These are phyloP conservation scores for Plumapathes pennacea DNA, from an alignment of 92 coral and sea anemone species.

Conservation along the genomic window DNA sequence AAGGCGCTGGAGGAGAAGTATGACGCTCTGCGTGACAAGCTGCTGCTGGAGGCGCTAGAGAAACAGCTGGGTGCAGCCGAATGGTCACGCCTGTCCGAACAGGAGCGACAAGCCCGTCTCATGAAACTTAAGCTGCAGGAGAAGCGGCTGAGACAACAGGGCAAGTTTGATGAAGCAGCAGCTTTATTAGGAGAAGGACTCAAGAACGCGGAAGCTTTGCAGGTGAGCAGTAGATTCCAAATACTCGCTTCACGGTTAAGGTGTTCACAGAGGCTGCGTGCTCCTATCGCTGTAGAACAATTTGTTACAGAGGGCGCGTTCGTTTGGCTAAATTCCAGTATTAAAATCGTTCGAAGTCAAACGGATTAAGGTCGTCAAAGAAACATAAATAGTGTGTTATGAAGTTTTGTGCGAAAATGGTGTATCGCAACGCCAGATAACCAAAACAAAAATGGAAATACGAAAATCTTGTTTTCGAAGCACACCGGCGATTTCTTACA, in stretches of 20 bases:
- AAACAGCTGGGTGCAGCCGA: slow-evolving; percentile 90
- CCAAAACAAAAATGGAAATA: too few relatives aligned
- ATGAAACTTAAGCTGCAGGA: slow-evolving; percentile 83
- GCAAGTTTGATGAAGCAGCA: slow-evolving; percentile 91
- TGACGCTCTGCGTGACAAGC: slow-evolving; percentile 84
- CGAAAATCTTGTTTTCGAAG: too few relatives aligned
- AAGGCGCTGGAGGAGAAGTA: slow-evolving; percentile 92
- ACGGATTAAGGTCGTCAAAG: too few relatives aligned
- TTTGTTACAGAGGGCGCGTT: too few relatives aligned
- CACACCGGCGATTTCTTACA: too few relatives aligned
- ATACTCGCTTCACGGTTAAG: not conserved
- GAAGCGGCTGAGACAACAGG: slow-evolving; percentile 85
- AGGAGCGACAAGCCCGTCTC: slow-evolving; percentile 85
- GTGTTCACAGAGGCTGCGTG: too few relatives aligned
- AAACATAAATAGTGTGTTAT: too few relatives aligned
- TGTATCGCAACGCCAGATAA: too few relatives aligned
- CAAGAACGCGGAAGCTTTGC: slow-evolving; percentile 67
- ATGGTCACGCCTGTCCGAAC: slow-evolving; percentile 88
- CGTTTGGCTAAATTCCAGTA: too few relatives aligned
- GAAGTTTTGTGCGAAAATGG: too few relatives aligned
- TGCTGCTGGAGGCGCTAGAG: slow-evolving; percentile 85
- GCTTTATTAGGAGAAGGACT: slow-evolving; percentile 88
- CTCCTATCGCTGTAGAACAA: too few relatives aligned
- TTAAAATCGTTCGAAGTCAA: too few relatives aligned
- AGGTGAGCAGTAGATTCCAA: slow-evolving; percentile 59